phyloP scores from a whole-genome alignment of 2,797 vertebrate species.

The Platalea minor region DNA sequence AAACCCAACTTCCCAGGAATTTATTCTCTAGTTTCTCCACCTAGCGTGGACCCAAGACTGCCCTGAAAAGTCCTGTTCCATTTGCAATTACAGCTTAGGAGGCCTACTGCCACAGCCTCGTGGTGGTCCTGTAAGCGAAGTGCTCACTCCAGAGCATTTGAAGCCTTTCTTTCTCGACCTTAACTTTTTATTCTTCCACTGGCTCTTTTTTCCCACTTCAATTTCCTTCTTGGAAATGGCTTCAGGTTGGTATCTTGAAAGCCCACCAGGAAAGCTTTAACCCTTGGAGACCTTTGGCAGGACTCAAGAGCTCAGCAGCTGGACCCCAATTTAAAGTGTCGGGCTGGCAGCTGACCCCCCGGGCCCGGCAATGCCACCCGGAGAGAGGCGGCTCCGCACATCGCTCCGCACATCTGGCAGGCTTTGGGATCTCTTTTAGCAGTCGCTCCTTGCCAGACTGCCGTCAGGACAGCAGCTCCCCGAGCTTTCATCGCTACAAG shows the following conservation, averaged over 20 bases:
- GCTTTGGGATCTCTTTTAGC: neutral
- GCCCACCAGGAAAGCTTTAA: neutral
- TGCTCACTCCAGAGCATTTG: neutral
- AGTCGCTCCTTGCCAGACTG: neutral
- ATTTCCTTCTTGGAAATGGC: neutral
- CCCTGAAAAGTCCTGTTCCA: neutral
- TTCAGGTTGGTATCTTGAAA: neutral
- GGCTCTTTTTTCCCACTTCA: neutral
- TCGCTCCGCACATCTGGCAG: neutral
- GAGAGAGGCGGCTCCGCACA: neutral
- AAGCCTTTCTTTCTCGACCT: neutral
- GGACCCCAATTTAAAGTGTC: neutral
- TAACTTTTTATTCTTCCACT: neutral
- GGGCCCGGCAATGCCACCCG: rapidly evolving
- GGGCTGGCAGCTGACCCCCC: rapidly evolving
- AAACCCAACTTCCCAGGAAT: neutral
- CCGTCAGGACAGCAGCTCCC: neutral
- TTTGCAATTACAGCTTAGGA: neutral
- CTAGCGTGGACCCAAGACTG: too few relatives aligned
- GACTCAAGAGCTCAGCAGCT: neutral
- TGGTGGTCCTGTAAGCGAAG: neutral
- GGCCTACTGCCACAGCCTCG: neutral
- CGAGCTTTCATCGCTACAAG: neutral
- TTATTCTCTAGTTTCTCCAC: neutral
- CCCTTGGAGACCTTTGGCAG: neutral